Percentiles rank a stretch among this genome's conserved stretches.
Conservation (phyloP, 2,113 vertebrate species). For the Protomyctophum bolini region DNA sequence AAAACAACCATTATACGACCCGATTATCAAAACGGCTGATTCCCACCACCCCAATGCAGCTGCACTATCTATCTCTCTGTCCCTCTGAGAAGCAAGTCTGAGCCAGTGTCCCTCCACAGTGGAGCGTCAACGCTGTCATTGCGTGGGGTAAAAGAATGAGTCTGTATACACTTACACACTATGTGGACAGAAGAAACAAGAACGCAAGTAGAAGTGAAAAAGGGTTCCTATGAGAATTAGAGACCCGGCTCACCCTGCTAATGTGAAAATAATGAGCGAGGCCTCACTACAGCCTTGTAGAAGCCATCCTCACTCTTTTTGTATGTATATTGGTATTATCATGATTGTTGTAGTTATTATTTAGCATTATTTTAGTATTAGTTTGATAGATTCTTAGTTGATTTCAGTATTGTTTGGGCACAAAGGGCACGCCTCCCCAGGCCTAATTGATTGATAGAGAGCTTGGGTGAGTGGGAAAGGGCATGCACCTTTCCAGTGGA, state of each 20-base stretch:
- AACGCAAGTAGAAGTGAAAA: background rate
- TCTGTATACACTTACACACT: constrained; percentile 19
- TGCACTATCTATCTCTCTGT: constrained; percentile 1
- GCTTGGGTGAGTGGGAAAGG: too few species aligned
- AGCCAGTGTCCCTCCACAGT: constrained; percentile 6
- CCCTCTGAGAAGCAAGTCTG: constrained; percentile 2
- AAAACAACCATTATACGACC: too few species aligned
- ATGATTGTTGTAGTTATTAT: too few species aligned
- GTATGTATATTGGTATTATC: too few species aligned
- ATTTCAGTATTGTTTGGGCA: too few species aligned
- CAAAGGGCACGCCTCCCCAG: too few species aligned
- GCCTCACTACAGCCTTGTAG: constrained; percentile 16
- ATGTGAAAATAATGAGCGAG: constrained; percentile 48
- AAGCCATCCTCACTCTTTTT: too few species aligned
- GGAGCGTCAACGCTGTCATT: background rate
- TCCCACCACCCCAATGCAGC: background rate
- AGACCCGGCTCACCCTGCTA: constrained; percentile 23
- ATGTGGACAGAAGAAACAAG: constrained; percentile 8
- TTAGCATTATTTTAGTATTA: too few species aligned
- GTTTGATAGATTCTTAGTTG: too few species aligned
- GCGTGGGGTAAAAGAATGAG: constrained; percentile 19
- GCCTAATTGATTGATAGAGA: too few species aligned
- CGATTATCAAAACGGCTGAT: constrained; percentile 2
- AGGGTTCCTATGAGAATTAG: constrained; percentile 11
- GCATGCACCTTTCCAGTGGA: too few species aligned